Base-by-base conservation (phyloP, 1,140 invertebrate species). In the Heliconius hewitsoni region DNA sequence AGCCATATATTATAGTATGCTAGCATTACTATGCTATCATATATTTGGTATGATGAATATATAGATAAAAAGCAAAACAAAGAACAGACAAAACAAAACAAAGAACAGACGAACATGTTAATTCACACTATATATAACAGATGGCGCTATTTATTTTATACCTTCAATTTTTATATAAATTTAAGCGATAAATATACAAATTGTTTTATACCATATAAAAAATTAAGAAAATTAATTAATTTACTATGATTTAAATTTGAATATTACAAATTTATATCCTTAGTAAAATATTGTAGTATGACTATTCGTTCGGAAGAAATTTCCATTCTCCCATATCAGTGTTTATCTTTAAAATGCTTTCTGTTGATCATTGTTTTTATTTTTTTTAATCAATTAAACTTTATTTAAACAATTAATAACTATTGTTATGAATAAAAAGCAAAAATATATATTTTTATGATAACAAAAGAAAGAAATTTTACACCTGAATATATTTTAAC, bases 331-430 rank as follows among this genome's bases (percentile, higher is more conserved):
- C 60, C 60, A 30, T 66, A 66, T 66, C 60, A 66, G 60, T 66
- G 60, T 66, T 66, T 66, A 30, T 66, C 60, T 66, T 66, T 66
- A 27, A 66, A 66, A 66, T 66, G n/a, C 23, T 66, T 66, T 66
- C 60, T 66, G 18, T 66, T 66, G 23, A 5, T 30, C 23, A 66
- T 11, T 23, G 1, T 66, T 66, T 5, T 27, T 27, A n/a, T 66
- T 66, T 11, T 27, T 66, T 11, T 27, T 66, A 1, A 66, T 16
- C 27, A 0, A 30, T 66, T 66, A 27, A 16, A 3, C 11, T 66
- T 66, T 3, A 23, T 60, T 60, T n/a, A 11, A 60, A 1, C 55
- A 60, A 60, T 60, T 60, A 23, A 60, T 60, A 60, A n/a, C 8
- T 60, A 60, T 3, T 60, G 9, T 23, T 23, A 23, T n/a, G 8